Base-by-base conservation (phyloP, 2,113 vertebrate genomes). In the Callipepla squamata region DNA sequence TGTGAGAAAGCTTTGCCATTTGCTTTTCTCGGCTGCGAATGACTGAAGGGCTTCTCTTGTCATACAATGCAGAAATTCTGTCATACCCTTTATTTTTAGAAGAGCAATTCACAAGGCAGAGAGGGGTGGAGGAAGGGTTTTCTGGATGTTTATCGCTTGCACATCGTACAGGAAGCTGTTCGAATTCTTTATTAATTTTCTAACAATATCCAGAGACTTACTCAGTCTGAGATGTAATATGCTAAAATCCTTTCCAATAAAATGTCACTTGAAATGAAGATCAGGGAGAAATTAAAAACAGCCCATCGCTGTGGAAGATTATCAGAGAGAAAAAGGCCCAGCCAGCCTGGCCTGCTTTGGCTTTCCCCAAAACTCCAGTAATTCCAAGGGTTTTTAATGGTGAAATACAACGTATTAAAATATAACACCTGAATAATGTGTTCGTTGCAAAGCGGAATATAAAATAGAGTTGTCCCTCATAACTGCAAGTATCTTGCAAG, bases 71-170 rank as follows among this genome's bases (percentile, higher is more conserved):
- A 79, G 26, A 79, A 92, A 95, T 89, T 67, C 91, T 96, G 94
- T 94, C 96, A 92, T 55, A 19, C 28, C 93, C 62, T 87, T 69
- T 96, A 95, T 96, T 96, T 96, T 94, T 95, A 96, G 96, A 85
- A 25, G 76, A 92, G 85, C 87, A 30, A 51, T 93, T 96, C 92
- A 20, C 67, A 59, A 59, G 84, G 75, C 72, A 34, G 82, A 12
- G 47, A 87, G 63, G 92, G 69, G 95, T 92, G 93, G 78, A 85
- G 95, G 89, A 10, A 62, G 84, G 70, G 13, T 62, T 82, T 79
- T 82, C 80, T 48, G 83, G 65, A 8, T 89, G 96, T 95, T 96
- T 85, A 58, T 91, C 45, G 2, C 91, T 95, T 42, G 7, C 92
- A 84, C 86, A 93, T 92, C 80, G 3, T 44, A 48, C 91, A 82